A percentile compares a stretch with the other conserved stretches of the same genome.
phyloP scores from a whole-genome alignment of 2,113 vertebrate genomes.

The Myiopsitta monachus region DNA sequence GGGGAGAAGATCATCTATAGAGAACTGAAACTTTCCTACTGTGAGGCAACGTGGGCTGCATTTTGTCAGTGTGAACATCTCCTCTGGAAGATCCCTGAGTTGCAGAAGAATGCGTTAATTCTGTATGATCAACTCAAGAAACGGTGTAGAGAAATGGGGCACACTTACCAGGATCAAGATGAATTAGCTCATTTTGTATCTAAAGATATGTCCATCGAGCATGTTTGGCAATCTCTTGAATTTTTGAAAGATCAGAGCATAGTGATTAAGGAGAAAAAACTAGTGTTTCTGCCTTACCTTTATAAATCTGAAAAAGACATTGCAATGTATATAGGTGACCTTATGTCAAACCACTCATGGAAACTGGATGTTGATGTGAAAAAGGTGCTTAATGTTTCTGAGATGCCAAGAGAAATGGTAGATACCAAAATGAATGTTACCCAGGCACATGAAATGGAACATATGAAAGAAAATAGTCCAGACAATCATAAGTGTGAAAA shows the following conservation, averaged over 20 bases:
- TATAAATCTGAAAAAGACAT: slow-evolving; percentile 77
- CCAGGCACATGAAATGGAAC: background rate
- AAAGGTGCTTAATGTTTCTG: slow-evolving; percentile 49
- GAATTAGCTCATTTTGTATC: slow-evolving; percentile 45
- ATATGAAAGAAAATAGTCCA: background rate
- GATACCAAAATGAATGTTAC: background rate
- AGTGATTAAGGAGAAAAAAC: slow-evolving; percentile 62
- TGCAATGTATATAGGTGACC: slow-evolving; percentile 54
- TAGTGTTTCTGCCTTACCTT: slow-evolving; percentile 71
- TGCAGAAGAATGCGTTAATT: slow-evolving; percentile 75
- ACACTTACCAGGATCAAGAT: slow-evolving; percentile 73
- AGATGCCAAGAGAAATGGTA: background rate
- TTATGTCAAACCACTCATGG: slow-evolving; percentile 63
- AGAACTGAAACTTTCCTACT: slow-evolving; percentile 72
- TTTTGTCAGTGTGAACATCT: slow-evolving; percentile 72
- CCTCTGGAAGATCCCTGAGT: slow-evolving; percentile 61
- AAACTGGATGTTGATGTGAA: slow-evolving; percentile 66
- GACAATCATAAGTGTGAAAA: background rate
- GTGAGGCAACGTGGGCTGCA: slow-evolving; percentile 73
- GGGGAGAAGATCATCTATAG: slow-evolving; percentile 71
- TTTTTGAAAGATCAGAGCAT: slow-evolving; percentile 75
- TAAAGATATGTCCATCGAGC: slow-evolving; percentile 28
- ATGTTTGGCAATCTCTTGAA: slow-evolving; percentile 71
- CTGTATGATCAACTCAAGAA: slow-evolving; percentile 76
- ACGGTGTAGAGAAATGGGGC: slow-evolving; percentile 69